Base-by-base conservation (phyloP, 1,140 invertebrate species). In the Lordiphosa collinella region DNA sequence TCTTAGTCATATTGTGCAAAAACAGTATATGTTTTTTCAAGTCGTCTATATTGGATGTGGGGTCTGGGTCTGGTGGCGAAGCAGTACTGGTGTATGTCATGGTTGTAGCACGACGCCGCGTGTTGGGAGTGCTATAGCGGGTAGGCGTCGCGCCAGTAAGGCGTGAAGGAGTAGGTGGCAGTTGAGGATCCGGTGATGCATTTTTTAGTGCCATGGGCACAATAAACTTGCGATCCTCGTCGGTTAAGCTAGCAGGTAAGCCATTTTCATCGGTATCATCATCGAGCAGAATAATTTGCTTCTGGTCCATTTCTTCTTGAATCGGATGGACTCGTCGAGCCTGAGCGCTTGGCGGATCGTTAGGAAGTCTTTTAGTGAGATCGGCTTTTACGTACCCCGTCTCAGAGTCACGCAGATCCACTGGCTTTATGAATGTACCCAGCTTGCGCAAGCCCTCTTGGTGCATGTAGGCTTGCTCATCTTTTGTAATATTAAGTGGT, bases 171-270 rank as follows among this genome's bases (percentile, higher is more conserved):
- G 44, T 40, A 6, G 56, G 34, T 3, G 58, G 3, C 66, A 58
- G 50, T 4, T 63, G 64, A 5, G 72, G 54, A 65, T 88, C 87
- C 2, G 82, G 74, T 35, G 86, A 68, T 22, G 79, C 58, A 60
- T 88, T 88, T 36, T 88, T 88, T 25, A 89, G 49, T 29, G 88
- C 87, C 87, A 89, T 87, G 6, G 88, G 88, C 37, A 89, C 86
- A 37, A 89, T 89, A 18, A 88, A 88, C 55, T 88, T 88, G 7
- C 80, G 80, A 46, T 89, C 87, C 53, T 84, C 80, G 34, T 88
- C 78, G 10, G 76, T 87, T 10, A 87, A 49, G 60, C 86, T 86
- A 57, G 82, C 65, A 1, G 86, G 80, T 31, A 86, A 55, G 38
- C 74, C 72, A 49, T 88, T 86, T 29, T 86, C 86, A 59, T 88